Evolutionary conservation across 64 coral and sea anemone species (phyloP).

Genomic region (Platygyra sinensis): DNA sequence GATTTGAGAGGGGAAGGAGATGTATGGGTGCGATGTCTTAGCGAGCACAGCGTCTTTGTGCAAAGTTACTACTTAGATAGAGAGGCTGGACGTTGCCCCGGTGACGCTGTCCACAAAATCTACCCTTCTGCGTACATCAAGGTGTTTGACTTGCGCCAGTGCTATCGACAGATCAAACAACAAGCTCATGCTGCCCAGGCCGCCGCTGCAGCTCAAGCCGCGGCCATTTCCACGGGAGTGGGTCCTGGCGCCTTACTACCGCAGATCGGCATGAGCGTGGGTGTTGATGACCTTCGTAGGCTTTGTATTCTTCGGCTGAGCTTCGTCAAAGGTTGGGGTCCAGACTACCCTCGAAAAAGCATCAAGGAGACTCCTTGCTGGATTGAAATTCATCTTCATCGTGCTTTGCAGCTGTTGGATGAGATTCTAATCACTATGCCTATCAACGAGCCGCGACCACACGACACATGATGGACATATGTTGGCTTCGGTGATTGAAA

Average conservation of each 20-base stretch:
- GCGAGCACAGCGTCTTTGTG: slow-evolving; percentile 99
- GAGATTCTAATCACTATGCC: slow-evolving; percentile 97
- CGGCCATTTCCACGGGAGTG: slow-evolving; percentile 92
- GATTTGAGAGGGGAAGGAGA: slow-evolving; percentile 95
- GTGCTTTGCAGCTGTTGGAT: slow-evolving; percentile 92
- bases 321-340: slow-evolving; percentile 99
- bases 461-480: slow-evolving; percentile 71
- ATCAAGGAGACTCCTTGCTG: slow-evolving; percentile 99
- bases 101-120: slow-evolving; percentile 98
- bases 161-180: slow-evolving; percentile 95
- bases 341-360: slow-evolving; percentile 97
- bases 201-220: slow-evolving; percentile 96
- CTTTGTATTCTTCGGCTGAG: slow-evolving; percentile 94
- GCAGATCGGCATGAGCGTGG: slow-evolving; percentile 86
- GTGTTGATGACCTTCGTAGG: slow-evolving; percentile 90
- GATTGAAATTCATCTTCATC: slow-evolving; percentile 97
- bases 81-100: slow-evolving; percentile 95
- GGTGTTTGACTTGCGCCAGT: slow-evolving; percentile 96
- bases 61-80: slow-evolving; percentile 98
- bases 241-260: slow-evolving; percentile 96
- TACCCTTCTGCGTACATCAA: slow-evolving; percentile 98
- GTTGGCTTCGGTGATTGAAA: not conserved
- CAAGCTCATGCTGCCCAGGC: slow-evolving; percentile 97
- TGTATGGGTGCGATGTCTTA: slow-evolving; percentile 93
- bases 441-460: slow-evolving; percentile 92